Percentiles rank a stretch among this genome's conserved stretches.
phyloP scores from a whole-genome alignment of 2,888 invertebrate species.

The Stenoptilia bipunctidactyla region DNA sequence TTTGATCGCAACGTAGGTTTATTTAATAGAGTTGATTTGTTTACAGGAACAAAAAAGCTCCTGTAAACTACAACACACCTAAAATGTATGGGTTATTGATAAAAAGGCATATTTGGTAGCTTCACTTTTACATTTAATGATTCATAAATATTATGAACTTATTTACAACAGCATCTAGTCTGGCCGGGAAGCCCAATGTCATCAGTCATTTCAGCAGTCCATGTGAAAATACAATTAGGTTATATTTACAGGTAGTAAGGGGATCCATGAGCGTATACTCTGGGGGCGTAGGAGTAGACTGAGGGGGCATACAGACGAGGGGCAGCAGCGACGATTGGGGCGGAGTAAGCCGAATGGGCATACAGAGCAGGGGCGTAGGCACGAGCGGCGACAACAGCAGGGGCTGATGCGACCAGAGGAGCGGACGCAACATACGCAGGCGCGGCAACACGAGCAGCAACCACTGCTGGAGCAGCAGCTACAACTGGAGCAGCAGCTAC shows the following conservation, averaged over 20 bases:
- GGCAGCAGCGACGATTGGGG: constrained; percentile 19
- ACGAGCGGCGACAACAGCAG: constrained; percentile 20
- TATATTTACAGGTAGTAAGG: constrained; percentile 6
- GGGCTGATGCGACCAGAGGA: constrained; percentile 14
- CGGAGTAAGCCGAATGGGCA: constrained; percentile 21
- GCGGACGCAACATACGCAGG: constrained; percentile 19
- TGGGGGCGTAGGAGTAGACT: constrained; percentile 15
- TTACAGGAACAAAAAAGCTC: too few species aligned
- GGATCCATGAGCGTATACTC: constrained; percentile 17
- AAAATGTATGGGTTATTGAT: background rate
- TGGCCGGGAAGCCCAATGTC: constrained; percentile 1
- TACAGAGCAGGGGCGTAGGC: constrained; percentile 20
- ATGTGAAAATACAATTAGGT: too few species aligned
- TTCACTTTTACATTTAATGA: constrained; percentile 6
- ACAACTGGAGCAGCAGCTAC: constrained; percentile 24
- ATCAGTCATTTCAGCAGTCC: too few species aligned
- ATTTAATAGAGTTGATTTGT: too few species aligned
- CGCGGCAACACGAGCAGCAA: constrained; percentile 18
- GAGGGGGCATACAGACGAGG: constrained; percentile 14
- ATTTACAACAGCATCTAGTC: constrained; percentile 2
- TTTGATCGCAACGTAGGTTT: too few species aligned
- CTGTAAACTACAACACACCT: too few species aligned
- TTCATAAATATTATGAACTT: constrained; percentile 4
- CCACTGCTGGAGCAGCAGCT: constrained; percentile 28
- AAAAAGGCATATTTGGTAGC: constrained; percentile 1